Conservation (phyloP, 2,797 vertebrate genomes). For the Vespertilio murinus region DNA sequence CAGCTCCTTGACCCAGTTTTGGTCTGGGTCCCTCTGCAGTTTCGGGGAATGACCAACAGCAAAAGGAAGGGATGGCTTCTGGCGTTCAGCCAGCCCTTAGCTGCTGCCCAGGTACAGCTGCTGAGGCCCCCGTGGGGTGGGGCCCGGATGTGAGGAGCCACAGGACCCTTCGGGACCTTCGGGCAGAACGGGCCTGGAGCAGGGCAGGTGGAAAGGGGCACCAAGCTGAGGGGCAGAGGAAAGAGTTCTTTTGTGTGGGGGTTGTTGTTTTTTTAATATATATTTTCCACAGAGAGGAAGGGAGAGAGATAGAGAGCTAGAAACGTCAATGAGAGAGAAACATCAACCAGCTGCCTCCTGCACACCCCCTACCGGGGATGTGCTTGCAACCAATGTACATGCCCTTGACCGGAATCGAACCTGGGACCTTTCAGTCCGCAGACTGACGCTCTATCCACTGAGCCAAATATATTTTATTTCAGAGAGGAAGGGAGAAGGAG, state of each 20-base stretch:
- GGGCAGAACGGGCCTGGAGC: not conserved
- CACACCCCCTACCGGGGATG: too few species aligned
- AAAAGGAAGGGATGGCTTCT: not conserved
- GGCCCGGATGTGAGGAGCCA: not conserved
- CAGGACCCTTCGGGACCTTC: not conserved
- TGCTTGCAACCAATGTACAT: too few species aligned
- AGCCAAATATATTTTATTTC: too few species aligned
- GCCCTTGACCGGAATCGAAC: too few species aligned
- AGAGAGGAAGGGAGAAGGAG: too few species aligned
- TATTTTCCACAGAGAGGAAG: too few species aligned
- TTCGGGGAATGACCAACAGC: not conserved
- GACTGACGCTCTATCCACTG: too few species aligned
- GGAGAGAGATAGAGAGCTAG: too few species aligned
- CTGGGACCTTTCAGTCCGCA: too few species aligned
- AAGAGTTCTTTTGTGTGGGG: not conserved
- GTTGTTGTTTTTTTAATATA: too few species aligned
- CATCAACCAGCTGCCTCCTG: too few species aligned
- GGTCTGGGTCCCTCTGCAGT: not conserved
- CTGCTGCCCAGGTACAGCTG: not conserved
- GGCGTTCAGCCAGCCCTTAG: not conserved
- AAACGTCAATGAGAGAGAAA: too few species aligned
- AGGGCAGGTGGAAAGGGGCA: not conserved
- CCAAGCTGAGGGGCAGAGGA: not conserved
- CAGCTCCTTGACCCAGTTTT: conserved; percentile 8
- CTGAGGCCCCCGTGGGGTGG: not conserved